Percentiles rank a stretch among this genome's conserved stretches.
Evolutionary conservation across 2,888 invertebrate genomes (phyloP).

Genomic region (Acronicta psi): DNA sequence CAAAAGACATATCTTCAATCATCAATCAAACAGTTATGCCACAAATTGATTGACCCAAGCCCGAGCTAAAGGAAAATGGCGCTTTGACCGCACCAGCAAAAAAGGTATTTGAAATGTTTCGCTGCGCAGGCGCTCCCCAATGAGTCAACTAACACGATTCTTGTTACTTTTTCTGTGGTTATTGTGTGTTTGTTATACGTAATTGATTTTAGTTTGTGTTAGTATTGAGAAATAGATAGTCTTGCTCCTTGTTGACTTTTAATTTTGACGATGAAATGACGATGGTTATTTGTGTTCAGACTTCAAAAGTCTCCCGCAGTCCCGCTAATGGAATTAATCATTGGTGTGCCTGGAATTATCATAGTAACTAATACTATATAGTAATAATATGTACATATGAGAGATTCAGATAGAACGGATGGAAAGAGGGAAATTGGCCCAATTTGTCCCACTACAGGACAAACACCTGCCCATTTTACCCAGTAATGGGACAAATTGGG

Average conservation of each 20-base stretch:
- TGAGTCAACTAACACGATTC: not conserved
- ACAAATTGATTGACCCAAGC: constrained; percentile 1
- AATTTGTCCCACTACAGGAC: no score
- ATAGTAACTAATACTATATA: no score
- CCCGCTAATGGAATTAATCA: no score
- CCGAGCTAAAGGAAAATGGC: not conserved
- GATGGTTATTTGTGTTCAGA: no score
- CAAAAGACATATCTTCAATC: not conserved
- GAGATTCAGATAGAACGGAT: no score
- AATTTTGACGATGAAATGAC: not conserved
- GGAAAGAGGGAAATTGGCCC: no score
- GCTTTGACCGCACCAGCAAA: not conserved
- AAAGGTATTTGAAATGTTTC: not conserved
- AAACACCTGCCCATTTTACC: no score
- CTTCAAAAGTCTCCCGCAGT: no score
- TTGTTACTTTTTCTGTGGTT: not conserved
- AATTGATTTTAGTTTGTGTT: constrained; percentile 1
- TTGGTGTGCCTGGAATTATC: no score
- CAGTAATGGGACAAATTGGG: no score
- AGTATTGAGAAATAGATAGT: not conserved
- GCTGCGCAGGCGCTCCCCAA: not conserved
- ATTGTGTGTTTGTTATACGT: not conserved
- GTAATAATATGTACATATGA: no score
- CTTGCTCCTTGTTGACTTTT: not conserved
- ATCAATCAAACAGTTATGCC: constrained; percentile 1